phyloP scores from a whole-genome alignment of 2,797 vertebrate genomes.

The Cygnus olor region DNA sequence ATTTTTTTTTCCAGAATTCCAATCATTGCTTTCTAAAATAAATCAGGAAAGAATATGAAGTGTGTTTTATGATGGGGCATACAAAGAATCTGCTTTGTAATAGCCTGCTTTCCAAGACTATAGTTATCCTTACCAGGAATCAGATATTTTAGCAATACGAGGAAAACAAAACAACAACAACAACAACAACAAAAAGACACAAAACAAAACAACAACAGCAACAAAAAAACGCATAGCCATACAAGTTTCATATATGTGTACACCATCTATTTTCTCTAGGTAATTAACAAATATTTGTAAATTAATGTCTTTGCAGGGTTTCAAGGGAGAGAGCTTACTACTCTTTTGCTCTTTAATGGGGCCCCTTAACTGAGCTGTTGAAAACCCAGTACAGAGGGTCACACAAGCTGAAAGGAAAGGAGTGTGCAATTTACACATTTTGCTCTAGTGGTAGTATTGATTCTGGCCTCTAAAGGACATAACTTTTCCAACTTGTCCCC shows the following conservation, averaged over 20 bases:
- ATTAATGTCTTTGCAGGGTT: conserved; percentile 8
- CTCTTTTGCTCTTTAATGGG: background rate
- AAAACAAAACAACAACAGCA: background rate
- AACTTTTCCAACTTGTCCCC: background rate
- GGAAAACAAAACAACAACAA: background rate
- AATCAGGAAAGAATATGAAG: background rate
- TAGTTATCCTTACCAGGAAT: background rate
- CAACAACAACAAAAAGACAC: no score
- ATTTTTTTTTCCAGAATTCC: background rate
- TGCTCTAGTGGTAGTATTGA: background rate
- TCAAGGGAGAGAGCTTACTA: background rate
- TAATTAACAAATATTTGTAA: background rate
- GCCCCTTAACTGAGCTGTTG: background rate
- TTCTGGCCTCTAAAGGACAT: background rate
- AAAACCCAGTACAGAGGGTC: background rate
- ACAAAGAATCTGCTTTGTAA: background rate
- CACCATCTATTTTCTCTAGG: background rate
- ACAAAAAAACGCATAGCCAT: background rate
- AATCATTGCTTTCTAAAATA: background rate
- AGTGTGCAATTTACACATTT: conserved; percentile 40
- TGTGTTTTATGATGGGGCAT: background rate
- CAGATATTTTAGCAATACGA: background rate
- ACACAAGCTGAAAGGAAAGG: background rate
- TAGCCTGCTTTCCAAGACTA: background rate
- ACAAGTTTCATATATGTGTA: background rate